Evolutionary conservation across 2,113 vertebrate species (phyloP), one percentile per base, ranked within the genome.

Genomic region (Gnathonemus longibarbis): DNA sequence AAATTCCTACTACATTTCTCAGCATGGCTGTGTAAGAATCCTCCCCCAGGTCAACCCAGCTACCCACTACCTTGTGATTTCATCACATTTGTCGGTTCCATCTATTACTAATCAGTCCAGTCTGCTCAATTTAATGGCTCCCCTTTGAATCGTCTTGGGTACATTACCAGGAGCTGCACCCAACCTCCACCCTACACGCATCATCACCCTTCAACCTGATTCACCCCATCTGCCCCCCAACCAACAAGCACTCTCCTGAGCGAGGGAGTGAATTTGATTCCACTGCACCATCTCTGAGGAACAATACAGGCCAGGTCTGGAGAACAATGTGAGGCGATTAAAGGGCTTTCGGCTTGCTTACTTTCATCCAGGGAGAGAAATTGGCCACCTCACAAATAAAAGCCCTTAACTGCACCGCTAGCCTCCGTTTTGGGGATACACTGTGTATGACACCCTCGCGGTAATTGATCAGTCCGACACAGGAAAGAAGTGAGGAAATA

Each of bases 311-410:
- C 89, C 91, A 91, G 92, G 58, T 93, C 87, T 89, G 90, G 87
- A 90, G 93, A 92, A 95, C 95, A 95, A 95, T 94, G 92, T 92
- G 92, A 91, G 90, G 93, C 93, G 94, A 94, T 95, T 94, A 94
- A 95, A 94, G 93, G 92, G 93, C 15, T 90, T 93, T 92, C 90
- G 91, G 92, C 91, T 93, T 95, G 93, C 95, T 95, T 95, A 95
- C 94, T 94, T 95, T 94, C 94, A 94, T 94, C 93, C 90, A 87
- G 89, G 90, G 88, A 93, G 94, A 94, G 91, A 94, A 95, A 95
- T 94, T 93, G 94, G 90, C 92, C 91, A 90, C 91, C 39, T 91
- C 91, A 90, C 74, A 77, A 89, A 39, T 85, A 15, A 7, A 58
- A 80, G 85, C 46, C 87, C 84, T 50, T 87, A 80, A 89, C 88